A percentile compares a stretch with the other conserved stretches of the same genome.
Evolutionary conservation across 2,797 vertebrate genomes (phyloP).

Genomic region (Neosilurus hyrtlii): DNA sequence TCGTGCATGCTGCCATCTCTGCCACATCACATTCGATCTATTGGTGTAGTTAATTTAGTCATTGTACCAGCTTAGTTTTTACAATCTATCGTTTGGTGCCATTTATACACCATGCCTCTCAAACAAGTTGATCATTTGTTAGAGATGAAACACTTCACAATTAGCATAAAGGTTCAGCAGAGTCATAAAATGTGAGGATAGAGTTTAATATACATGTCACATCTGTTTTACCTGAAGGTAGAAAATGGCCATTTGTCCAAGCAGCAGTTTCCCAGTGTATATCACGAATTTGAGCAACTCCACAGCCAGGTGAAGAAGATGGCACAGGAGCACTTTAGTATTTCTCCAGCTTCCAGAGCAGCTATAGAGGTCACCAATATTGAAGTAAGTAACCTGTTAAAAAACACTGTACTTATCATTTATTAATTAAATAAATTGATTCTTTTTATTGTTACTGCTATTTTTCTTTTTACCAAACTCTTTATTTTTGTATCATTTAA

Average conservation of each 20-base stretch:
- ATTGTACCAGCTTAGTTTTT: neutral
- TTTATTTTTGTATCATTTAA: neutral
- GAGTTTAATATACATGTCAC: neutral
- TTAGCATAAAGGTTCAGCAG: neutral
- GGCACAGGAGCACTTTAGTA: constrained; percentile 83
- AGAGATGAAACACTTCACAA: neutral
- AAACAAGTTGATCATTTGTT: neutral
- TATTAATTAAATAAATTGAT: neutral
- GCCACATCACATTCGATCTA: neutral
- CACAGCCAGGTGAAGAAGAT: constrained; percentile 83
- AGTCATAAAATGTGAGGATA: neutral
- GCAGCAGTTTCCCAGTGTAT: constrained; percentile 85
- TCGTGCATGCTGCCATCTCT: neutral
- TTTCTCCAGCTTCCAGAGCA: constrained; percentile 65
- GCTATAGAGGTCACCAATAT: constrained; percentile 81
- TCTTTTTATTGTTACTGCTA: neutral
- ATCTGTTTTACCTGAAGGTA: constrained; percentile 70
- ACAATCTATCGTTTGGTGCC: neutral
- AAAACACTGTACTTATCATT: neutral
- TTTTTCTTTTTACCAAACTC: neutral
- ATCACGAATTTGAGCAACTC: constrained; percentile 88
- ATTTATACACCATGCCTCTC: neutral
- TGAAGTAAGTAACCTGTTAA: constrained; percentile 71
- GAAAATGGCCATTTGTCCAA: constrained; percentile 72
- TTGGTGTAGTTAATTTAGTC: neutral